Base-by-base conservation (phyloP, 2,888 invertebrate genomes). In the Neelides folsomi region DNA sequence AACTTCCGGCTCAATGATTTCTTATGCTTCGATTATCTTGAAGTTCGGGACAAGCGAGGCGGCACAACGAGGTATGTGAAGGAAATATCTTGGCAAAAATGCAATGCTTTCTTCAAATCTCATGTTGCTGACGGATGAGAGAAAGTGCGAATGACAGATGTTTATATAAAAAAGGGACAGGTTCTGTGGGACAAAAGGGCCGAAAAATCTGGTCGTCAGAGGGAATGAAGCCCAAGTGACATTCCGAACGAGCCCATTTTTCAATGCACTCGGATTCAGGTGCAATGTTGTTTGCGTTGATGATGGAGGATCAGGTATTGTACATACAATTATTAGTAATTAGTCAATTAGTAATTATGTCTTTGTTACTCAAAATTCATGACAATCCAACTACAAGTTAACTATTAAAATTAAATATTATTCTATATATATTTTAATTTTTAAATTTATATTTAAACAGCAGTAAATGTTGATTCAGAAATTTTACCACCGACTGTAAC, bases 1-100 rank as follows among this genome's bases (percentile, higher is more conserved):
- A 51, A 51, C 35, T 63, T 63, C 38, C 47, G 49, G 10, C 50
- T 63, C 6, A 57, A 49, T n/a, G 58, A 58, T 20, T 58, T 61
- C 39, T 47, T 58, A 2, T 63, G 63, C 43, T 54, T 52, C 10
- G 63, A 63, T 43, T 52, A 58, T 37, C 19, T 63, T n/a, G 58
- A 55, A 15, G 48, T 62, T n/a, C 45, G 52, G 8, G 59, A 61
- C 46, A 49, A 52, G 0, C 51, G 51, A 40, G 62, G 62, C 9
- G 47, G 50, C 37, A 44, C 52, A 19, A 53, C 49, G 15, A 51
- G 60, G 57, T 59, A 49, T 36, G 47, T 15, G n/a, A 47, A 37
- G 12, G 27, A 3, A 36, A 47, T 16, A 10, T 37, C 3, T 20
- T 13, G 2, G 3, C 3, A 27, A 27, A 27, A 27, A 27, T 27